Conservation (phyloP, 2,797 vertebrate genomes). For the Mormyrops attenuatus region DNA sequence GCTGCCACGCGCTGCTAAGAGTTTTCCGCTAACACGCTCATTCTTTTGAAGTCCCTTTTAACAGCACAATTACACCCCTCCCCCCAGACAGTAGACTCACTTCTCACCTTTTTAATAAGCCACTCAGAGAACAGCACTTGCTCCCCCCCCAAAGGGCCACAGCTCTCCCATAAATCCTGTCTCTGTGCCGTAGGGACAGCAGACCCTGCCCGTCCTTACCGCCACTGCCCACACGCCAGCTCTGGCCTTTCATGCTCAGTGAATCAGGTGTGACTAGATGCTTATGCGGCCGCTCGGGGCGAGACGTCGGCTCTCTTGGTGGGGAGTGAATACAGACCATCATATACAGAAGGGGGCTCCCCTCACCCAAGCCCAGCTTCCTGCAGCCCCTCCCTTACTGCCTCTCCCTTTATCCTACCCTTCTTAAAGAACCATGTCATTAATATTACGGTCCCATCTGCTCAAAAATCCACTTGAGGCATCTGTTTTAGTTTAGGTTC, state of each 20-base stretch:
- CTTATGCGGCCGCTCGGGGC: slow-evolving; percentile 42
- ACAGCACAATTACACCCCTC: slow-evolving; percentile 63
- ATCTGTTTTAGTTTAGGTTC: slow-evolving; percentile 65
- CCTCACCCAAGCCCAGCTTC: neutral
- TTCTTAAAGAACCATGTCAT: slow-evolving; percentile 44
- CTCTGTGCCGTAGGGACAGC: slow-evolving; percentile 53
- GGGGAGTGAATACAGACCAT: neutral
- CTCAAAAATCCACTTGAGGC: slow-evolving; percentile 55
- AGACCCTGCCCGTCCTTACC: neutral
- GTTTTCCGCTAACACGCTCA: slow-evolving; percentile 59
- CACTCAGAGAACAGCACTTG: slow-evolving; percentile 59
- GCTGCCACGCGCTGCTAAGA: slow-evolving; percentile 47
- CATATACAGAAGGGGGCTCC: neutral
- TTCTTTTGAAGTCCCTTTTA: slow-evolving; percentile 70
- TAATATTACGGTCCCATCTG: slow-evolving; percentile 70
- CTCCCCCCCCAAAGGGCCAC: slow-evolving; percentile 41
- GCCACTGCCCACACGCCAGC: slow-evolving; percentile 21
- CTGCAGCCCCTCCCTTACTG: neutral
- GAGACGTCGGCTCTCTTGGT: slow-evolving; percentile 25
- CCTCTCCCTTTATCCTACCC: slow-evolving; percentile 18
- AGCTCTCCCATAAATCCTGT: slow-evolving; percentile 64
- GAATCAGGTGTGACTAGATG: slow-evolving; percentile 55
- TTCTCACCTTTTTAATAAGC: slow-evolving; percentile 79
- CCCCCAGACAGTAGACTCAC: slow-evolving; percentile 53
- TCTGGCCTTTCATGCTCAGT: slow-evolving; percentile 62